These are phyloP conservation scores for Acleris sparsana DNA, from an alignment of 2,888 invertebrate genomes.

Conservation along the genomic window DNA sequence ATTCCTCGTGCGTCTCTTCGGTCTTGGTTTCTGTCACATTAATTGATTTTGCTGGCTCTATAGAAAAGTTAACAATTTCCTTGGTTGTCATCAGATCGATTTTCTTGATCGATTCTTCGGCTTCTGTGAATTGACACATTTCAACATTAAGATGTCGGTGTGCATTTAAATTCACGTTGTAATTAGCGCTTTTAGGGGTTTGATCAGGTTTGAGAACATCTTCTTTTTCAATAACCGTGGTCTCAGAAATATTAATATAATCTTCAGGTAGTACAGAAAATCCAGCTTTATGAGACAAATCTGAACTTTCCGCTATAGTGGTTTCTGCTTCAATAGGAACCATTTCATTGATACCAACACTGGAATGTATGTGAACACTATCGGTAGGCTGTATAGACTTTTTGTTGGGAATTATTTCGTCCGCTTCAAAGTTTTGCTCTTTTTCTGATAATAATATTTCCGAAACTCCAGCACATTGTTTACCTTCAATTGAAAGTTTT, in stretches of 20 bases:
- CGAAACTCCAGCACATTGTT: constrained; percentile 68
- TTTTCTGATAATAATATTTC: constrained; percentile 76
- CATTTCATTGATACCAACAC: constrained; percentile 57
- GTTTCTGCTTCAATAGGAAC: constrained; percentile 57
- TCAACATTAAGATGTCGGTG: constrained; percentile 58
- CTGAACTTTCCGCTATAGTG: constrained; percentile 43
- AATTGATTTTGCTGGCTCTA: constrained; percentile 55
- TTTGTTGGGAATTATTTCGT: constrained; percentile 59
- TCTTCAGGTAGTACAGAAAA: constrained; percentile 71
- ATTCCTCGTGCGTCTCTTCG: constrained; percentile 65
- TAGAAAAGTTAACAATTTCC: constrained; percentile 46
- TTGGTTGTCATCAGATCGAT: constrained; percentile 39
- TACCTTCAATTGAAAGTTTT: constrained; percentile 61
- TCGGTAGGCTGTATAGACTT: constrained; percentile 42
- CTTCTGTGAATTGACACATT: constrained; percentile 53
- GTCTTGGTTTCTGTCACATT: constrained; percentile 74
- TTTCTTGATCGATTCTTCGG: constrained; percentile 48
- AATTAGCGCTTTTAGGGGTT: constrained; percentile 46
- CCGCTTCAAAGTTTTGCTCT: constrained; percentile 68
- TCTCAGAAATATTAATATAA: constrained; percentile 59
- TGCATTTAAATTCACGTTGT: constrained; percentile 50
- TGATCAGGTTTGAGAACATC: constrained; percentile 44
- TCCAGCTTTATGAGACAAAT: constrained; percentile 56
- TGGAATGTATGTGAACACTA: constrained; percentile 43
- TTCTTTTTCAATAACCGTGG: constrained; percentile 59